phyloP scores from a whole-genome alignment of 2,113 vertebrate genomes.

The Morphnarchus princeps region DNA sequence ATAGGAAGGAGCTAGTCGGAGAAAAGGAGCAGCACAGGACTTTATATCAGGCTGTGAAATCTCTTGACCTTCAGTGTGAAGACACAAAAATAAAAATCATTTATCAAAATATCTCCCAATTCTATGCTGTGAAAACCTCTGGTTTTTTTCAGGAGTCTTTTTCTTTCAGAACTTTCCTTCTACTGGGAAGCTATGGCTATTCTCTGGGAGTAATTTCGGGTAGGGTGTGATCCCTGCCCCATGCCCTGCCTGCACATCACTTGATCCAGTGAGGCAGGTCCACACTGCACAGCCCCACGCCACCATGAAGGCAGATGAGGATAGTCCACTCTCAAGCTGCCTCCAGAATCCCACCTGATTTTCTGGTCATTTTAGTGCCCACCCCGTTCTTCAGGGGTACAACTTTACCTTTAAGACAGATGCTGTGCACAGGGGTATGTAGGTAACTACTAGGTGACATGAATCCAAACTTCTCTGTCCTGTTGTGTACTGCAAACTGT shows the following conservation, averaged over 20 bases:
- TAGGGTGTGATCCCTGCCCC: fast-evolving
- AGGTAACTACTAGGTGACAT: not conserved
- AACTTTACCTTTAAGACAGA: not conserved
- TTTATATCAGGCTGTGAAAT: not conserved
- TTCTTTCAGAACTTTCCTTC: not conserved
- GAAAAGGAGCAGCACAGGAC: not conserved
- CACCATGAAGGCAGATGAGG: fast-evolving
- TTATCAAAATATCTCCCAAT: not conserved
- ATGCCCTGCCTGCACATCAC: not conserved
- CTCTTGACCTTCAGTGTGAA: not conserved
- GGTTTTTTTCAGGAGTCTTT: not conserved
- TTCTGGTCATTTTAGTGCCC: not conserved
- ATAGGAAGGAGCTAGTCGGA: not conserved
- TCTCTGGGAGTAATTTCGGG: not conserved
- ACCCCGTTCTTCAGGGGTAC: not conserved
- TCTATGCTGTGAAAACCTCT: not conserved
- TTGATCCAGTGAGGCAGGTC: not conserved
- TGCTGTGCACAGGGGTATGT: fast-evolving
- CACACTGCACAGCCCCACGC: fast-evolving
- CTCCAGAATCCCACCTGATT: not conserved
- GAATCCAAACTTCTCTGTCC: not conserved
- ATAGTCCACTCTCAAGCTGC: not conserved
- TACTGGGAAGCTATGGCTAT: not conserved
- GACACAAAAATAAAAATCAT: not conserved
- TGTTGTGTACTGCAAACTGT: not conserved